Conservation (phyloP, 2,113 vertebrate genomes). For the Corapipo altera region DNA sequence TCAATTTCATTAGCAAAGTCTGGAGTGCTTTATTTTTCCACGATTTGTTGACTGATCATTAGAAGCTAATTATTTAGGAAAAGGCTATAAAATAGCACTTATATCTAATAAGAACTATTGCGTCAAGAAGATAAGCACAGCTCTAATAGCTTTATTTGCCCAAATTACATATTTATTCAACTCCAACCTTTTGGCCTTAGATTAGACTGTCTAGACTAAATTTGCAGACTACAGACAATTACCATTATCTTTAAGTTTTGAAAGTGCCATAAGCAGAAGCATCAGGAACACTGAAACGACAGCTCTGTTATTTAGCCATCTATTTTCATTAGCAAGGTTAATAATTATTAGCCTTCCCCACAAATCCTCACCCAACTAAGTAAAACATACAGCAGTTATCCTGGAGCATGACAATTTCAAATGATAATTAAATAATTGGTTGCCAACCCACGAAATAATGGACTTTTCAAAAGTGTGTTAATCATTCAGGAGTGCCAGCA, state of each 20-base stretch:
- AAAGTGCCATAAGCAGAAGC: neutral
- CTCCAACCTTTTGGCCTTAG: slow-evolving; percentile 11
- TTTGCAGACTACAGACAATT: neutral
- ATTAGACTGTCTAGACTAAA: slow-evolving; percentile 35
- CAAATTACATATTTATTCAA: slow-evolving; percentile 29
- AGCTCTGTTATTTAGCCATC: neutral
- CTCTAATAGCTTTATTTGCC: neutral
- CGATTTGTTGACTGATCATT: slow-evolving; percentile 9
- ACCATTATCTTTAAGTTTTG: neutral
- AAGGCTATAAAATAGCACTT: slow-evolving; percentile 26
- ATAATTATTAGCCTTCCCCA: neutral
- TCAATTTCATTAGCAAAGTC: neutral
- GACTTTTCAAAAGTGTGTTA: neutral
- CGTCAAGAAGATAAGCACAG: neutral
- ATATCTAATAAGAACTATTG: neutral
- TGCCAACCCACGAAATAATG: neutral
- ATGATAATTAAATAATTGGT: neutral
- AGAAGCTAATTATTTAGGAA: slow-evolving; percentile 39
- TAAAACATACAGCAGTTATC: neutral
- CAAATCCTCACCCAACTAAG: neutral
- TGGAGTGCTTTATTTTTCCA: neutral
- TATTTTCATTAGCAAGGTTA: neutral
- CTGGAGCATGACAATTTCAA: neutral
- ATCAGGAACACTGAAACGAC: neutral
- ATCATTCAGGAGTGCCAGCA: neutral